These are phyloP conservation scores for Gymnoscelis rufifasciata DNA, from an alignment of 2,888 invertebrate genomes.

Conservation along the genomic window DNA sequence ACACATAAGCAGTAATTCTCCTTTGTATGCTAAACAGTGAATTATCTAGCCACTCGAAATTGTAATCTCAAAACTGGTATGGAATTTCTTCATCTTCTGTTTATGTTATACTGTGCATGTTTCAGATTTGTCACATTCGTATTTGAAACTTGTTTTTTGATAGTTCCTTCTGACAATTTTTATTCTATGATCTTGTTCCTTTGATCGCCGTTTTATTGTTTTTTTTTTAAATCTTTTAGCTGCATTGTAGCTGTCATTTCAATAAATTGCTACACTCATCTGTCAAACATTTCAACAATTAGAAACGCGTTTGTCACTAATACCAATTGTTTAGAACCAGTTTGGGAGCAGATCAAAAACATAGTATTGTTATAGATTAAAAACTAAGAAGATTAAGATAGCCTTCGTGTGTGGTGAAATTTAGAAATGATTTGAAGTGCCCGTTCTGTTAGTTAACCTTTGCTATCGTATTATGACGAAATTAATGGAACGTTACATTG, in stretches of 20 bases:
- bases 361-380: conserved; percentile 13
- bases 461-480: conserved; percentile 6
- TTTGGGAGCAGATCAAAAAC: conserved; percentile 15
- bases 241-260: not conserved
- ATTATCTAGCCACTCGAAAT: conserved; percentile 76
- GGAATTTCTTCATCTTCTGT: conserved; percentile 77
- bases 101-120: conserved; percentile 36
- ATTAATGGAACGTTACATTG: not conserved
- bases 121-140: conserved; percentile 25
- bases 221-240: too few species aligned
- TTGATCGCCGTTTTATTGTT: too few species aligned
- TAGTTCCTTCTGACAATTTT: too few species aligned
- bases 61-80: conserved; percentile 74
- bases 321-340: conserved; percentile 29
- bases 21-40: conserved; percentile 78
- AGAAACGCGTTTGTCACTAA: conserved; percentile 29
- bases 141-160: conserved; percentile 13
- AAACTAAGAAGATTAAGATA: conserved; percentile 31
- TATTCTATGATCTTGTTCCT: too few species aligned
- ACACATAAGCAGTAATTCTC: conserved; percentile 73
- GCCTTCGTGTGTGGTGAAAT: conserved; percentile 35
- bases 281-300: conserved; percentile 29
- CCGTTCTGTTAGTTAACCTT: conserved; percentile 24
- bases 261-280: conserved; percentile 15
- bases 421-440: conserved; percentile 16